Conservation (phyloP, 1,140 invertebrate genomes). For the Halesus radiatus region DNA sequence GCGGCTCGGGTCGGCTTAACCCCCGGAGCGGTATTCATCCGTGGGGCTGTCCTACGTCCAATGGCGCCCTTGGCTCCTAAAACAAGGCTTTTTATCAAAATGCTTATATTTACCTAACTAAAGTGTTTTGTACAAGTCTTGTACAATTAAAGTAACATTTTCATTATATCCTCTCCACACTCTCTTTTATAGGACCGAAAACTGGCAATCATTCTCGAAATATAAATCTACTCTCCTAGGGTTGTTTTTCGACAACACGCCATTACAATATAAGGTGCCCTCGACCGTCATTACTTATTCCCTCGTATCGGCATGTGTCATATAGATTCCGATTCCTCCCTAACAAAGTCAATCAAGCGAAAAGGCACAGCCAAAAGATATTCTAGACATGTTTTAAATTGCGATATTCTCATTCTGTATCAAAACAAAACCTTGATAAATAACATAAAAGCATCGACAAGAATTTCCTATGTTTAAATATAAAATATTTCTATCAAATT, state of each 20-base stretch:
- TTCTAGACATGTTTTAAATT: background rate
- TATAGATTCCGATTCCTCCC: background rate
- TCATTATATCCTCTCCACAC: too few species aligned
- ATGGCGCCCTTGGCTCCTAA: background rate
- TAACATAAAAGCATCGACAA: background rate
- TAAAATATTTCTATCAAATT: too few species aligned
- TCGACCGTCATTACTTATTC: slow-evolving; percentile 7
- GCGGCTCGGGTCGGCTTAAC: slow-evolving; percentile 35
- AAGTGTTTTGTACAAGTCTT: too few species aligned
- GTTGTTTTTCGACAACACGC: background rate
- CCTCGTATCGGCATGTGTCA: slow-evolving; percentile 5
- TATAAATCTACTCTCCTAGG: too few species aligned
- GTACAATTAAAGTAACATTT: too few species aligned
- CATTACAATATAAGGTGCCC: background rate
- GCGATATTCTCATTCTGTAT: background rate
- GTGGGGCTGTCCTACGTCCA: background rate
- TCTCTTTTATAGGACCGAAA: too few species aligned
- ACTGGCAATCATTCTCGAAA: too few species aligned
- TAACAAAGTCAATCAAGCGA: slow-evolving; percentile 32
- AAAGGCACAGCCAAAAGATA: slow-evolving; percentile 1
- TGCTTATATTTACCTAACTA: background rate
- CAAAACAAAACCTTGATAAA: background rate
- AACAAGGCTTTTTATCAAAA: background rate
- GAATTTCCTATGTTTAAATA: background rate
- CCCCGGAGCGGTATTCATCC: background rate